Percentiles rank a stretch among this genome's conserved stretches.
These are phyloP conservation scores for Pheosia gnoma DNA, from an alignment of 2,888 invertebrate genomes.

Conservation along the genomic window DNA sequence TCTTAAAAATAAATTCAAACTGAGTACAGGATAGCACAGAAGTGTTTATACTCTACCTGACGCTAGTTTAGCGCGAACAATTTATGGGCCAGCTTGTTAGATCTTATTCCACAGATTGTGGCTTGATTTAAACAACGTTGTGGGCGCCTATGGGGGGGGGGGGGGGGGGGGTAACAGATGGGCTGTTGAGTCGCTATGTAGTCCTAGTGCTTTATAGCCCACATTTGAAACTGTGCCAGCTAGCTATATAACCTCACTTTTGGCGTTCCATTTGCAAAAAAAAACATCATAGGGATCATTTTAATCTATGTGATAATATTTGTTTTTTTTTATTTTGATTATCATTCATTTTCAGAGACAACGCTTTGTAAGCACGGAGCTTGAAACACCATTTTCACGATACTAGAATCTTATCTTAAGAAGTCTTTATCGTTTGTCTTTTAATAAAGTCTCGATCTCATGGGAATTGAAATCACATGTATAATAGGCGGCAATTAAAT, in stretches of 20 bases:
- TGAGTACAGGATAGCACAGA: conserved; percentile 51
- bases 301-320: too few relatives aligned
- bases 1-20: conserved; percentile 21
- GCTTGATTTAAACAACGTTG: conserved; percentile 24
- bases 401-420: too few relatives aligned
- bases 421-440: too few relatives aligned
- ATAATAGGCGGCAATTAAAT: neutral
- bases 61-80: conserved; percentile 2
- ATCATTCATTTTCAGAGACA: too few relatives aligned
- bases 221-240: neutral
- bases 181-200: conserved; percentile 7
- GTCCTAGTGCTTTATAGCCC: neutral
- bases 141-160: neutral
- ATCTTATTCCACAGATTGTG: conserved; percentile 28
- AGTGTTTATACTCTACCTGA: conserved; percentile 51
- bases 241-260: too few relatives aligned
- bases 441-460: too few relatives aligned
- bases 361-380: too few relatives aligned
- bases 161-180: conserved; percentile 3
- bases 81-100: conserved; percentile 9
- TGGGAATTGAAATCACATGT: too few relatives aligned
- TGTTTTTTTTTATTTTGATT: too few relatives aligned
- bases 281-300: too few relatives aligned
- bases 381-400: too few relatives aligned
- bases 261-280: too few relatives aligned